Evolutionary conservation across 2,113 vertebrate genomes (phyloP), one percentile per base, ranked within the genome.

Genomic region (Piaya cayana): DNA sequence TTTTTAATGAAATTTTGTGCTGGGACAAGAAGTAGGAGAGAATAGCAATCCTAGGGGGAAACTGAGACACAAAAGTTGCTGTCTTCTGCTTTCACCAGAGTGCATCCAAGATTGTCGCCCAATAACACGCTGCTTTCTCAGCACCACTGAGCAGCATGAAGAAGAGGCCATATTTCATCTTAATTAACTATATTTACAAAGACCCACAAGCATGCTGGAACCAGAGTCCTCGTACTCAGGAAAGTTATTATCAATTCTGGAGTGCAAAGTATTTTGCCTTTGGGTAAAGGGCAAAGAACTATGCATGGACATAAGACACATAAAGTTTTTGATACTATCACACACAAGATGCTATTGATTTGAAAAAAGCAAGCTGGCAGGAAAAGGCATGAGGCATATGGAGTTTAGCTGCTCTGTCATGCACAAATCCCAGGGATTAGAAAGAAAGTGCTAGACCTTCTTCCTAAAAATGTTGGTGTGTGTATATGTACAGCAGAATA

Each of bases 391-490:
- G 69, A 86, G 7, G 32, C 58, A 76, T 67, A 67, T 45, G 70
- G 76, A 72, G 32, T 6, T 94, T 87, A 91, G 15, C 20, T 7
- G 42, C 67, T 49, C 47, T 52, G 84, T 71, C 56, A 32, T 15
- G 53, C 26, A n/a, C 68, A 83, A 92, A 72, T 86, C 88, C 82
- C 34, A 63, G 62, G 68, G 68, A 90, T 94, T 83, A 93, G 23
- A 62, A 53, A 2, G 2, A 82, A 5, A 9, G 2, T 83, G 12
- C 10, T 53, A 36, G 56, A 36, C 34, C 19, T 88, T 78, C 39
- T 82, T 91, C 68, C 39, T 70, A 45, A 92, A 78, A 87, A 18
- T 30, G 42, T 8, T 32, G 8, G 4, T 9, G 53, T 53, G 53
- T 10, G 20, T 49, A 3, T 7, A 3, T 8, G 23, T 29, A 21